Evolutionary conservation across 2,797 vertebrate genomes (phyloP).

Genomic region (Sebastes steindachneri): DNA sequence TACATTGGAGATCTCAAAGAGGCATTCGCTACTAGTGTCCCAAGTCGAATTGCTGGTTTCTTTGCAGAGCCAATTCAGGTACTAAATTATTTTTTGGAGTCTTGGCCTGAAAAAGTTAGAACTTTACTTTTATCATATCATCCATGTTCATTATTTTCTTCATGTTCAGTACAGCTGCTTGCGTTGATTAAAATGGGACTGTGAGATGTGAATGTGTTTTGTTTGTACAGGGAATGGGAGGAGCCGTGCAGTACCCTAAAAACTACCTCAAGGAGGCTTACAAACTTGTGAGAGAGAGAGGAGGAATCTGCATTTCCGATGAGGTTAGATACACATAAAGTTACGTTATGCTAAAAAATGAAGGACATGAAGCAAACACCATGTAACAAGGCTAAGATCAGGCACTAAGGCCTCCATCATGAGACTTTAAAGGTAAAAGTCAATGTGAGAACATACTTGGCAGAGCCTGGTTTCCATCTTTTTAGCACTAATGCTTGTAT

Average conservation of each 20-base stretch:
- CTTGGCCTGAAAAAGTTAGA: background rate
- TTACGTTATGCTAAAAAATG: background rate
- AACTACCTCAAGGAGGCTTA: constrained; percentile 88
- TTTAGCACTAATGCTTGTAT: background rate
- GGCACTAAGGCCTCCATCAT: background rate
- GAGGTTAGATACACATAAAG: background rate
- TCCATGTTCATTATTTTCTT: background rate
- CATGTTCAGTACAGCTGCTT: background rate
- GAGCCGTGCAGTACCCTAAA: constrained; percentile 89
- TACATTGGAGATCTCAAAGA: constrained; percentile 93
- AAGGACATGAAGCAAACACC: background rate
- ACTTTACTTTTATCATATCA: background rate
- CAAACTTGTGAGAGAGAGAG: constrained; percentile 83
- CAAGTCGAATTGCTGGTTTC: constrained; percentile 89
- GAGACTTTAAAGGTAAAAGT: background rate
- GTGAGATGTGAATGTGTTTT: background rate
- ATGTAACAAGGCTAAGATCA: background rate
- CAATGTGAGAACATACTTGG: background rate
- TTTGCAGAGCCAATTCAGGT: constrained; percentile 96
- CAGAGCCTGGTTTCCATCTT: background rate
- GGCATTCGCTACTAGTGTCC: constrained; percentile 86
- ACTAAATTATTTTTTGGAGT: background rate
- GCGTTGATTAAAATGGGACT: background rate
- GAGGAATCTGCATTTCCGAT: constrained; percentile 65
- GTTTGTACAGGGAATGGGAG: background rate